These are phyloP conservation scores for Rhabdomys pumilio DNA, from an alignment of 2,797 vertebrate species.

Conservation along the genomic window DNA sequence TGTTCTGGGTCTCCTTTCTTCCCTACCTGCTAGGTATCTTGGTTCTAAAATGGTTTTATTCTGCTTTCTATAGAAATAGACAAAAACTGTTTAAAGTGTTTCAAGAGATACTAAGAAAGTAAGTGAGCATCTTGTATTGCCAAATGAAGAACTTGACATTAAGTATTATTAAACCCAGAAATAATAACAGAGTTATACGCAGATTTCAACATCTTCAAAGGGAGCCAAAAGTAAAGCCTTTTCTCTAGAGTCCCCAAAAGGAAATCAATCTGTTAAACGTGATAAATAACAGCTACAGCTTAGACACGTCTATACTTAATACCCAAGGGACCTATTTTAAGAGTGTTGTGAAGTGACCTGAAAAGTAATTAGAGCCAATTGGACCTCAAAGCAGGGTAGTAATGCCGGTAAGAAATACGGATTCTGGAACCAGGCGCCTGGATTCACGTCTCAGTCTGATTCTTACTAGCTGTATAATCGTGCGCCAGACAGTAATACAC, in stretches of 20 bases:
- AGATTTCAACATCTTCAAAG: constrained; percentile 10
- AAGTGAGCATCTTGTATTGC: constrained; percentile 4
- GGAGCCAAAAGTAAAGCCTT: not conserved
- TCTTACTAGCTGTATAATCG: not conserved
- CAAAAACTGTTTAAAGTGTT: not conserved
- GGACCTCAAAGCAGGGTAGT: not conserved
- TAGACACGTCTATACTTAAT: not conserved
- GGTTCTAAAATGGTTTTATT: constrained; percentile 47
- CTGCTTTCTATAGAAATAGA: not conserved
- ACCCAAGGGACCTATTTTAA: not conserved
- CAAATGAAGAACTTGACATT: constrained; percentile 11
- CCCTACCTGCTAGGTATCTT: not conserved
- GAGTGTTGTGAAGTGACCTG: constrained; percentile 24
- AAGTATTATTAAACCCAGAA: constrained; percentile 31
- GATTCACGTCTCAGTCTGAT: not conserved
- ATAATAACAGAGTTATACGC: not conserved
- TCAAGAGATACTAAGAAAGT: not conserved
- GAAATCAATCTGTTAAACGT: constrained; percentile 49
- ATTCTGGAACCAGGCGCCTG: not conserved
- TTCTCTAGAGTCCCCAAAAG: not conserved
- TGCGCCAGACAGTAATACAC: constrained; percentile 52
- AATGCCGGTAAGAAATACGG: not conserved
- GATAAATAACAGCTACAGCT: constrained; percentile 10
- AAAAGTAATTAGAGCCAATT: not conserved
- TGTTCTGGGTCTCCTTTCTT: not conserved